Evolutionary conservation across 2,888 invertebrate genomes (phyloP), one percentile per base, ranked within the genome.

Genomic region (Pterostichus madidus): DNA sequence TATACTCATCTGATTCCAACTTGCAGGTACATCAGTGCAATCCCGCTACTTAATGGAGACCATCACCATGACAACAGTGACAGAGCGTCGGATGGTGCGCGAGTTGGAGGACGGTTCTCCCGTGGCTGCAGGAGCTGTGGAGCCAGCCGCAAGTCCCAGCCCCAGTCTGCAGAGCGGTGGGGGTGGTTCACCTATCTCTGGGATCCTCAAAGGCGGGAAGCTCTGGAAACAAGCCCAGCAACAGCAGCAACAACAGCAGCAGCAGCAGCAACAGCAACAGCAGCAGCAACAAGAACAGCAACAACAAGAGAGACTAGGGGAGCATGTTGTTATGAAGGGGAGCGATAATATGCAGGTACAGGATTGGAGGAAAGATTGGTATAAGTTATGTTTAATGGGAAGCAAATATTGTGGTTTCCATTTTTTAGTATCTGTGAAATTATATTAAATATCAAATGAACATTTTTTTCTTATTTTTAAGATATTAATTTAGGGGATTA

Each of bases 171-270:
- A 84, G 17, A 85, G 85, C 31, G 85, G 84, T 46, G 68, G 90
- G 39, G 92, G 92, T 83, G 91, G 89, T 83, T 93, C 93, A 0
- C 93, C 94, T 0, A 91, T 94, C 44, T 94, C 93, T 68, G 96
- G 96, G 35, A 96, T 96, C 84, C 90, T 96, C 4, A 96, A 96
- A 88, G 95, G 96, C 11, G 95, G 96, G 7, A 92, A 94, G 84
- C 91, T 96, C 11, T 95, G 96, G 95, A 94, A 94, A 84, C 90
- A 90, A 84, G 17, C 71, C 10, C 44, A 71, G 46, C 31, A 56
- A 5, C 24, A 59, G 49, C 17, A 15, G 59, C 31, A 59, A 10
- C 17, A 15, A 24, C 44, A 71, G 46, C 31, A 59, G 17, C 31
- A 59, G 49, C 17, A 15, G 24, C 44, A 71, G 46, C 31, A 59